Percentiles rank a stretch among this genome's conserved stretches.
Conservation (phyloP, 2,888 invertebrate genomes). For the Neuroscelio doddi region DNA sequence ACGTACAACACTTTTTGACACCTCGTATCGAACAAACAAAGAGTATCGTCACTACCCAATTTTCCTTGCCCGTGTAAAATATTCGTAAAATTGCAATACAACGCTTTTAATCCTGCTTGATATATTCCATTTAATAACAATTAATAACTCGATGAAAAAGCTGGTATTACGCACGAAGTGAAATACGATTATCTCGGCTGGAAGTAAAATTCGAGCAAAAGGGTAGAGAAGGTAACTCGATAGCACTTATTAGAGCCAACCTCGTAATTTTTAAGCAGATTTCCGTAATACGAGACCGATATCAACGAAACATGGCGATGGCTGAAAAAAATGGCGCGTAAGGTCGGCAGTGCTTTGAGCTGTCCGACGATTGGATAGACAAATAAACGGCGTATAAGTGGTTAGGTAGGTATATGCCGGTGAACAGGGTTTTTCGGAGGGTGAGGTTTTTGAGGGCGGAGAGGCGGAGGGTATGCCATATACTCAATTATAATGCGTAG, state of each 20-base stretch:
- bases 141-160: too few relatives aligned
- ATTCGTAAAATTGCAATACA: too few relatives aligned
- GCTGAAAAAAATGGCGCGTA: slow-evolving; percentile 59
- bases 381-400: slow-evolving; percentile 61
- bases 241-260: slow-evolving; percentile 29
- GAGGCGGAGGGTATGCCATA: slow-evolving; percentile 34
- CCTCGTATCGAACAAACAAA: too few relatives aligned
- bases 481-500: slow-evolving; percentile 45
- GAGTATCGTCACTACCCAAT: too few relatives aligned
- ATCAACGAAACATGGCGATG: slow-evolving; percentile 46
- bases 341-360: slow-evolving; percentile 62
- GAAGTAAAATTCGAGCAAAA: background rate
- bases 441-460: slow-evolving; percentile 14
- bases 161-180: too few relatives aligned
- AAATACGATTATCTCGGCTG: too few relatives aligned
- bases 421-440: slow-evolving; percentile 12
- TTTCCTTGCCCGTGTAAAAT: too few relatives aligned
- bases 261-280: slow-evolving; percentile 45
- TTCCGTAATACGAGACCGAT: slow-evolving; percentile 57
- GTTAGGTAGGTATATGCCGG: slow-evolving; percentile 51
- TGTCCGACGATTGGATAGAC: slow-evolving; percentile 66
- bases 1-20: too few relatives aligned
- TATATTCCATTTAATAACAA: too few relatives aligned
- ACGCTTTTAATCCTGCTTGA: too few relatives aligned
- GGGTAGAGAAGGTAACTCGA: slow-evolving; percentile 27